phyloP scores from a whole-genome alignment of 2,888 invertebrate genomes.

The Amblyjoppa proteus region DNA sequence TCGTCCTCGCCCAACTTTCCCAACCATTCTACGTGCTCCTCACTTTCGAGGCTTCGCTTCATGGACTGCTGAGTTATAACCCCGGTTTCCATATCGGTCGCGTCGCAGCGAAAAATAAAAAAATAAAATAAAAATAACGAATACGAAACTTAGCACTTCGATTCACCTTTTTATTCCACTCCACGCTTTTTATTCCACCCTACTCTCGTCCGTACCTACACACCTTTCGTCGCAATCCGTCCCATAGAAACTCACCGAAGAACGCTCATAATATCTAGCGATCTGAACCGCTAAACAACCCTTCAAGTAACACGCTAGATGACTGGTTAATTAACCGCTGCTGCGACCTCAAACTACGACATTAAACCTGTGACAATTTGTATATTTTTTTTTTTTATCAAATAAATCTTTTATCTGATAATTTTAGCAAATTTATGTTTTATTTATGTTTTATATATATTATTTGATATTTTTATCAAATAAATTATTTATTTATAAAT shows the following conservation, averaged over 20 bases:
- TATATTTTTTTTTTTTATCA: too few relatives aligned
- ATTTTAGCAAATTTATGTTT: too few relatives aligned
- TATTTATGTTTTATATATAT: too few relatives aligned
- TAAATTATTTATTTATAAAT: too few relatives aligned
- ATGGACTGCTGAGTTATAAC: slow-evolving; percentile 46
- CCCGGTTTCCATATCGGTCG: slow-evolving; percentile 33
- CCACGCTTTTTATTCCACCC: slow-evolving; percentile 20
- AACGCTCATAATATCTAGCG: not conserved
- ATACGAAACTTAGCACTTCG: slow-evolving; percentile 37
- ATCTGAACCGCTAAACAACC: not conserved
- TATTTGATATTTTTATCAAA: too few relatives aligned
- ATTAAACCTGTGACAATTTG: too few relatives aligned
- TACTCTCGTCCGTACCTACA: not conserved
- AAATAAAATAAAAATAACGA: not conserved
- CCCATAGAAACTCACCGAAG: not conserved
- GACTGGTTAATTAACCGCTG: too few relatives aligned
- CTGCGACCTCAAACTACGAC: too few relatives aligned
- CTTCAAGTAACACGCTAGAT: not conserved
- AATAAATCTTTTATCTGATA: too few relatives aligned
- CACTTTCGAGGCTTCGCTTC: slow-evolving; percentile 39
- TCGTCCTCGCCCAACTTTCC: slow-evolving; percentile 43
- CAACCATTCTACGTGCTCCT: slow-evolving; percentile 49
- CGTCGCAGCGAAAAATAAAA: not conserved
- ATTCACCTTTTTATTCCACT: slow-evolving; percentile 17
- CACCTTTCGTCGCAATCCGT: not conserved